Conservation (phyloP, 2,113 vertebrate species). For the Candoia aspera region DNA sequence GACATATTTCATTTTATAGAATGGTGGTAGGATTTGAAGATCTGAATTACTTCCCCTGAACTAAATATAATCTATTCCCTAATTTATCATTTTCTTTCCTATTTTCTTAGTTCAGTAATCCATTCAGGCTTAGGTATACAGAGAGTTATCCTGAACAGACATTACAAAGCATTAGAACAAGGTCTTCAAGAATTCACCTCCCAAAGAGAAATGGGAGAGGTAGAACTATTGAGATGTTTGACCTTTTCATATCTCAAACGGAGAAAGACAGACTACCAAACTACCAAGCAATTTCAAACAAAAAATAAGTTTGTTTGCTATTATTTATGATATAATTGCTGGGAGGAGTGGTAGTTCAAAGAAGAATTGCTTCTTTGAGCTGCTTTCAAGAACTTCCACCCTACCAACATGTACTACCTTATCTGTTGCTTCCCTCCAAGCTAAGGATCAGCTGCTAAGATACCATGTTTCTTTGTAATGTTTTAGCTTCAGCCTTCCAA, state of each 20-base stretch:
- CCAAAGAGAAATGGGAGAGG: background rate
- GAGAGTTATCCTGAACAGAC: background rate
- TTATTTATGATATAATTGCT: background rate
- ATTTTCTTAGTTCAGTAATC: background rate
- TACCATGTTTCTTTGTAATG: background rate
- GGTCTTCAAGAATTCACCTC: background rate
- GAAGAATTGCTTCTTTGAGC: background rate
- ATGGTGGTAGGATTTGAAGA: background rate
- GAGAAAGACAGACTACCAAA: background rate
- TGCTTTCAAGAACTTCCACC: background rate
- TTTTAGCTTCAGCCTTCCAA: background rate
- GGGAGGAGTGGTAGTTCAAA: background rate
- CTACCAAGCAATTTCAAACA: background rate
- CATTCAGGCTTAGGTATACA: background rate
- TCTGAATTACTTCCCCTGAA: background rate
- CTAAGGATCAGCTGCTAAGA: conserved; percentile 5
- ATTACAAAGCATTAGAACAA: background rate
- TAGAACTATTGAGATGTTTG: background rate
- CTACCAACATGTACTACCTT: background rate
- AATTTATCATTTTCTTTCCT: background rate
- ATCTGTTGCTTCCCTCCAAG: conserved; percentile 9
- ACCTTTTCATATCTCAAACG: background rate
- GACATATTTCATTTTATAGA: background rate
- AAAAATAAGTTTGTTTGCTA: background rate
- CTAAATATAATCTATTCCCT: background rate